These are phyloP conservation scores for Sesamia inferens DNA, from an alignment of 2,888 invertebrate genomes.

Conservation along the genomic window DNA sequence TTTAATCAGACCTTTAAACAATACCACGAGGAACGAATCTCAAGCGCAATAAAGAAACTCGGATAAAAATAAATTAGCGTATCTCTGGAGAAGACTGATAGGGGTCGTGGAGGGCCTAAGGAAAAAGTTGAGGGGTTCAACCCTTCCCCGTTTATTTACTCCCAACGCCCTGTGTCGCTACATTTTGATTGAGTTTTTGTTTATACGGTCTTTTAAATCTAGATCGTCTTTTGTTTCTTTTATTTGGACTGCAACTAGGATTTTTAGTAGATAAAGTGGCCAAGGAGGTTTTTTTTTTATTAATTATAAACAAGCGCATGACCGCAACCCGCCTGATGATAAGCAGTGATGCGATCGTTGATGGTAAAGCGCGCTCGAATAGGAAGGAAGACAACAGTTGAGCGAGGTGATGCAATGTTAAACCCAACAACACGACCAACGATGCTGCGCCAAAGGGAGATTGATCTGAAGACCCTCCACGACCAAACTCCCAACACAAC, in stretches of 20 bases:
- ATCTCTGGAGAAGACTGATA: conserved; percentile 84
- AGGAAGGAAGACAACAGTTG: too few species aligned
- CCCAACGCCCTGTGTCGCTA: conserved; percentile 73
- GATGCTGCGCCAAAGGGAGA: too few species aligned
- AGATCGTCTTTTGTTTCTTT: conserved; percentile 24
- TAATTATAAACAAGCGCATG: too few species aligned
- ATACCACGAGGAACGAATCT: conserved; percentile 81
- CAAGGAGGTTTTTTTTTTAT: too few species aligned
- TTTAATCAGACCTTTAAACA: conserved; percentile 80
- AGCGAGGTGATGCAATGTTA: too few species aligned
- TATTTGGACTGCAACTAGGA: not conserved
- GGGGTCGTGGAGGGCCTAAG: conserved; percentile 77
- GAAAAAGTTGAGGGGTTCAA: conserved; percentile 86
- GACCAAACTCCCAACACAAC: too few species aligned
- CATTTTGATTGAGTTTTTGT: conserved; percentile 81
- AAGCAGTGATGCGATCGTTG: too few species aligned
- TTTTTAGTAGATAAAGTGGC: too few species aligned
- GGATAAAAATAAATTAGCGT: conserved; percentile 87
- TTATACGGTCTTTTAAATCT: conserved; percentile 59
- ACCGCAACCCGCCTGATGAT: too few species aligned
- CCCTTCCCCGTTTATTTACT: conserved; percentile 84
- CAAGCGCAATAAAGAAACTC: conserved; percentile 81
- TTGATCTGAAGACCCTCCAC: too few species aligned
- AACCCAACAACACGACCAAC: too few species aligned
- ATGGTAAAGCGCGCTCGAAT: too few species aligned